These are phyloP conservation scores for Ennomos fuscantarius DNA, from an alignment of 2,888 invertebrate species.

Conservation along the genomic window DNA sequence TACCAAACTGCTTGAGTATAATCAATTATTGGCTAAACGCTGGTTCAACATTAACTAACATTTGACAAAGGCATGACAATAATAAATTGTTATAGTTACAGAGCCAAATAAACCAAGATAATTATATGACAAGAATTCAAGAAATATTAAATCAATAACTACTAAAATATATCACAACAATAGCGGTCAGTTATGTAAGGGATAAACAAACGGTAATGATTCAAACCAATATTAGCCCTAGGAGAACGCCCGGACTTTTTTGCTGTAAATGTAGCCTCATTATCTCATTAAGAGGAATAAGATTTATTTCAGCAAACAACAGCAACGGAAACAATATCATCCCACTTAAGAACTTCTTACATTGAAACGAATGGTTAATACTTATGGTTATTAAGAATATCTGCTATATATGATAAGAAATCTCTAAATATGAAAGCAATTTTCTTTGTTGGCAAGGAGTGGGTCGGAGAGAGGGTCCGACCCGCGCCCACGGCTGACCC, in stretches of 20 bases:
- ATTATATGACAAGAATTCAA: neutral
- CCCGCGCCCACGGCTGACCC: constrained; percentile 56
- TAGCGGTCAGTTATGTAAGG: constrained; percentile 29
- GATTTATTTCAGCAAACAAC: too few relatives aligned
- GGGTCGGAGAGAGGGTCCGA: constrained; percentile 27
- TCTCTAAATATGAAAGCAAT: constrained; percentile 36
- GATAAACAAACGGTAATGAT: constrained; percentile 39
- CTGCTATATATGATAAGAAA: constrained; percentile 35
- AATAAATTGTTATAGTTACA: too few relatives aligned
- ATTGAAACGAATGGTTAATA: constrained; percentile 16
- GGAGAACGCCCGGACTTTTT: constrained; percentile 21
- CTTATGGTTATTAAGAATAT: constrained; percentile 18
- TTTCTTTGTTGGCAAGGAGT: constrained; percentile 37
- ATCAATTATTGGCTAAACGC: too few relatives aligned
- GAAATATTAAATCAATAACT: constrained; percentile 19
- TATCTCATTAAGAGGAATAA: too few relatives aligned
- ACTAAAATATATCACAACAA: constrained; percentile 36
- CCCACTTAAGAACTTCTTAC: too few relatives aligned
- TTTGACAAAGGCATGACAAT: too few relatives aligned
- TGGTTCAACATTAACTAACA: too few relatives aligned
- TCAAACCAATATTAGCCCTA: constrained; percentile 37
- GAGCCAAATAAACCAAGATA: too few relatives aligned
- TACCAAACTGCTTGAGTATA: neutral
- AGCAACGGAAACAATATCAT: too few relatives aligned
- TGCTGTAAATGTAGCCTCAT: constrained; percentile 19